These are phyloP conservation scores for Dipodomys spectabilis DNA, from an alignment of 2,113 vertebrate genomes.

Conservation along the genomic window DNA sequence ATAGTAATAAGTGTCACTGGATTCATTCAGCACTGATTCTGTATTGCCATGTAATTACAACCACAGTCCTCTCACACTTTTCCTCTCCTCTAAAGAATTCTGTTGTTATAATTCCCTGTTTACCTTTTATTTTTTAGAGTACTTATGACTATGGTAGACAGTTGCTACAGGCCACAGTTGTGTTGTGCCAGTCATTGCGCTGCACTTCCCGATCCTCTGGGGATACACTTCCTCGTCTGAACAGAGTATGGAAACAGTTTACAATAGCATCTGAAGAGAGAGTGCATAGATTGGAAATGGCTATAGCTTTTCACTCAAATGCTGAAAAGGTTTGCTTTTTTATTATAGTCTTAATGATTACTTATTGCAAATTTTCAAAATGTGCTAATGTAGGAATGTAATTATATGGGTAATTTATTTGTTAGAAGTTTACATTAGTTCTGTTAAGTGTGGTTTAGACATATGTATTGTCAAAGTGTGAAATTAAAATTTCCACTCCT, in stretches of 20 bases:
- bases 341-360: neutral
- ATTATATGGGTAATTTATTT: neutral
- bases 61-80: neutral
- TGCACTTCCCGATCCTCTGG: slow-evolving; percentile 97
- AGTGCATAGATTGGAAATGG: slow-evolving; percentile 94
- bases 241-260: slow-evolving; percentile 98
- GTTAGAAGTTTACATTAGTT: neutral
- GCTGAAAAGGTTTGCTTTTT: slow-evolving; percentile 91
- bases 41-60: neutral
- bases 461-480: neutral
- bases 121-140: slow-evolving; percentile 87
- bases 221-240: slow-evolving; percentile 96
- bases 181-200: slow-evolving; percentile 96
- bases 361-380: slow-evolving; percentile 20
- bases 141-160: slow-evolving; percentile 98
- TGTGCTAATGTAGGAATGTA: neutral
- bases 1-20: neutral
- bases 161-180: slow-evolving; percentile 97
- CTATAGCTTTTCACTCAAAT: slow-evolving; percentile 92
- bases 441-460: neutral
- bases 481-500: neutral
- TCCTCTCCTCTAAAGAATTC: neutral
- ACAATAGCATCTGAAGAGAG: slow-evolving; percentile 95
- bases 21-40: neutral
- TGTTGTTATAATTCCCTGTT: neutral